Conservation (phyloP, 2,113 vertebrate genomes). For the Onychostruthus taczanowskii region DNA sequence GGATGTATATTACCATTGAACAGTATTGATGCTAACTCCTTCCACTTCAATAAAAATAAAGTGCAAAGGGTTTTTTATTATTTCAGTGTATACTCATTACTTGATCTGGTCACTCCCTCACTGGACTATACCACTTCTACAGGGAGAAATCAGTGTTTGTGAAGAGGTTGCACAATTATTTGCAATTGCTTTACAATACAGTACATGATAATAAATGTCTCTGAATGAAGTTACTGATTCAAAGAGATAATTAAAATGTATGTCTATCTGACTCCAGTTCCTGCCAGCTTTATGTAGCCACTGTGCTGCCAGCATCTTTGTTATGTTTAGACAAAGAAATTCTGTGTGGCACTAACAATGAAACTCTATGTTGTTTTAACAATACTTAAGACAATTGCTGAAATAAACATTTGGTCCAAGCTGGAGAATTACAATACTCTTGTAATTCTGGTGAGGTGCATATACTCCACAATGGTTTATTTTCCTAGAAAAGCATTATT, state of each 20-base stretch:
- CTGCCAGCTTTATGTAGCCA: conserved; percentile 35
- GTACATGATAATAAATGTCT: conserved; percentile 61
- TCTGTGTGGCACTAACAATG: conserved; percentile 54
- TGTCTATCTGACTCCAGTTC: conserved; percentile 48
- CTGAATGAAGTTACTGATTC: conserved; percentile 65
- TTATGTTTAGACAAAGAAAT: conserved; percentile 63
- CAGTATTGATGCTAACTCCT: background rate
- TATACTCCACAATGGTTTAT: background rate
- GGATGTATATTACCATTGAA: background rate
- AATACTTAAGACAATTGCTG: conserved; percentile 31
- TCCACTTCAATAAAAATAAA: conserved; percentile 8
- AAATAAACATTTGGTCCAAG: conserved; percentile 35
- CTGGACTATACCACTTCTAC: conserved; percentile 19
- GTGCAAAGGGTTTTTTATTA: background rate
- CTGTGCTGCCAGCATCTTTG: conserved; percentile 5
- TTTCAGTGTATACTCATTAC: conserved; percentile 4
- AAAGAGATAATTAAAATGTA: conserved; percentile 71
- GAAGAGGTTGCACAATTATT: conserved; percentile 27
- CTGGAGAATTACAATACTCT: background rate
- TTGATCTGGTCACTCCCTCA: conserved; percentile 40
- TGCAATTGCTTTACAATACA: conserved; percentile 64
- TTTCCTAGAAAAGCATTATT: background rate
- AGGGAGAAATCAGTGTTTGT: conserved; percentile 30
- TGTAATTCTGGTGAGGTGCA: background rate
- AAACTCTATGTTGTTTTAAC: conserved; percentile 55